phyloP scores from a whole-genome alignment of 2,797 vertebrate species.

The Linurgus olivaceus region DNA sequence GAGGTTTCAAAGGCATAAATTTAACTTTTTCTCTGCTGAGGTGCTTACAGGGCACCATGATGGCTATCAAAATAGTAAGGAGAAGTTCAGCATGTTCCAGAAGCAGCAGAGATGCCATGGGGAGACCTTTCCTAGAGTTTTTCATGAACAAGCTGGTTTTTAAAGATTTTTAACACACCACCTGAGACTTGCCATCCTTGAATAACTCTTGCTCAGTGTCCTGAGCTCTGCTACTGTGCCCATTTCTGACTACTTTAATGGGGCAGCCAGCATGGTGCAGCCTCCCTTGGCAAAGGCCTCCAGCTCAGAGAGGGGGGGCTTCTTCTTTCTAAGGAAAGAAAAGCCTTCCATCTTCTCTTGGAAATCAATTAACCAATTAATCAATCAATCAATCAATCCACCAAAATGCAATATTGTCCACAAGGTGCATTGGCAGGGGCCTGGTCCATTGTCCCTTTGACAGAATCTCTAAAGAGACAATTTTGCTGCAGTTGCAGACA shows the following conservation, averaged over 20 bases:
- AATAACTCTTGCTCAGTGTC: background rate
- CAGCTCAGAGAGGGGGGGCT: background rate
- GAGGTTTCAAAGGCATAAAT: conserved; percentile 42
- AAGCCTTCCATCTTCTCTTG: background rate
- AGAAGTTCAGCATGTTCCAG: background rate
- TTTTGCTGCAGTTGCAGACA: background rate
- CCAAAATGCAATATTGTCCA: background rate
- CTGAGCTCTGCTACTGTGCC: background rate
- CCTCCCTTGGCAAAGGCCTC: background rate
- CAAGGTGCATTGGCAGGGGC: background rate
- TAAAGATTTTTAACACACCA: background rate
- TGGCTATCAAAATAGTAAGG: background rate
- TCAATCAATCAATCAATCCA: background rate
- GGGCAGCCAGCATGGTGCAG: background rate
- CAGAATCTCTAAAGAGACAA: background rate
- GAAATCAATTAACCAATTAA: background rate
- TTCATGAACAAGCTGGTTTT: background rate
- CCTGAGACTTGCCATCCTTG: background rate
- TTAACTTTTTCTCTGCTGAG: conserved; percentile 32
- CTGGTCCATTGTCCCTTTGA: background rate
- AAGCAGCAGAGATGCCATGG: background rate
- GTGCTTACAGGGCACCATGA: background rate
- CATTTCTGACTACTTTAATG: background rate
- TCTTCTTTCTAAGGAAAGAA: background rate
- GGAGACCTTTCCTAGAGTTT: background rate